Evolutionary conservation across 1,140 invertebrate genomes (phyloP).

Genomic region (Venturia canescens): DNA sequence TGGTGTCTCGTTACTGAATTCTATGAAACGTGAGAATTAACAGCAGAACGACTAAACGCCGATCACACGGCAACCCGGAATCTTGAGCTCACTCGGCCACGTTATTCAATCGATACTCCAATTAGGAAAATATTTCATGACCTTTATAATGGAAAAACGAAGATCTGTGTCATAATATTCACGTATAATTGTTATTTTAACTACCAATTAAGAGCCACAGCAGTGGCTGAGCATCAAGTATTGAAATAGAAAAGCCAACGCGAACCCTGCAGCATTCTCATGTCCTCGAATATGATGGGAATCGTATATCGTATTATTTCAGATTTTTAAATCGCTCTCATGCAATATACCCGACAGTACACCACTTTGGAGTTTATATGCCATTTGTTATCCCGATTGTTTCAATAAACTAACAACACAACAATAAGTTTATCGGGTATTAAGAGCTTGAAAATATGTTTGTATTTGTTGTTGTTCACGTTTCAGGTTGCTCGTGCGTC

Average conservation of each 20-base stretch:
- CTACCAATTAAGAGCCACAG: background rate
- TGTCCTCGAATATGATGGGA: too few relatives aligned
- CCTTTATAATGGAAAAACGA: background rate
- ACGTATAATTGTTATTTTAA: background rate
- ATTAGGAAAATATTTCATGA: constrained; percentile 20
- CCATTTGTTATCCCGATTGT: too few relatives aligned
- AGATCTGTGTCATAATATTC: background rate
- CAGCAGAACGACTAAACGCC: constrained; percentile 49
- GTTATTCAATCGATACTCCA: constrained; percentile 41
- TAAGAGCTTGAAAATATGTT: background rate
- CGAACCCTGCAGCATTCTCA: too few relatives aligned
- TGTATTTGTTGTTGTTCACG: constrained; percentile 45
- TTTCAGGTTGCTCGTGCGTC: constrained; percentile 88
- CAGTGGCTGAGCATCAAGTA: too few relatives aligned
- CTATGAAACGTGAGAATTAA: constrained; percentile 13
- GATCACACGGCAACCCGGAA: constrained; percentile 46
- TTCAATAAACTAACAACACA: background rate
- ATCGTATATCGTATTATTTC: too few relatives aligned
- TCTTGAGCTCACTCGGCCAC: constrained; percentile 25
- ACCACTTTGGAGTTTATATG: background rate
- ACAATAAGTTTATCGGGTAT: too few relatives aligned
- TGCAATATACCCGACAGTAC: background rate
- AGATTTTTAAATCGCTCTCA: too few relatives aligned
- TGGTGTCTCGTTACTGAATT: constrained; percentile 8
- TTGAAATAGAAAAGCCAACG: too few relatives aligned